A percentile compares a stretch with the other conserved stretches of the same genome.
These are phyloP conservation scores for Apotomis turbidana DNA, from an alignment of 2,888 invertebrate species.

Conservation along the genomic window DNA sequence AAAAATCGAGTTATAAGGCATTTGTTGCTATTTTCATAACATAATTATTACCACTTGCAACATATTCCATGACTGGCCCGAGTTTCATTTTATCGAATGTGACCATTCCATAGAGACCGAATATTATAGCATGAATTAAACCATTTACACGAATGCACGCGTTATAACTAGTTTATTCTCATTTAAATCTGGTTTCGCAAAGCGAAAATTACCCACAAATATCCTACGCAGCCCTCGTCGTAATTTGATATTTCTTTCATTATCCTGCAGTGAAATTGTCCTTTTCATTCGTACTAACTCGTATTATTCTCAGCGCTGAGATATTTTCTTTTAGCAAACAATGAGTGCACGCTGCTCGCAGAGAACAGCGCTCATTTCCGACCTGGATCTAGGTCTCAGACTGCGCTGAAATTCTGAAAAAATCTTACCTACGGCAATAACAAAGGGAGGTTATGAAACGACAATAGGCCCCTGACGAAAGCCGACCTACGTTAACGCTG, in stretches of 20 bases:
- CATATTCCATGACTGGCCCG: too few species aligned
- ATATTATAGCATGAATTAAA: too few species aligned
- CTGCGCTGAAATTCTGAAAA: not conserved
- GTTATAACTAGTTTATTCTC: too few species aligned
- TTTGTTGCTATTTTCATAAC: too few species aligned
- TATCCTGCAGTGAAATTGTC: not conserved
- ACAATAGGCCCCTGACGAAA: not conserved
- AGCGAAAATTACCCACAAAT: not conserved
- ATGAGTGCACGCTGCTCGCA: constrained; percentile 17
- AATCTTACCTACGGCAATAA: constrained; percentile 5
- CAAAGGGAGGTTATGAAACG: constrained; percentile 3
- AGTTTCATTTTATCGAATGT: too few species aligned
- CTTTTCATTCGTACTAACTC: not conserved
- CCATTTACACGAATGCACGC: too few species aligned
- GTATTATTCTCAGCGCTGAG: not conserved
- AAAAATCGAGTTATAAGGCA: too few species aligned
- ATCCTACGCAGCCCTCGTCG: not conserved
- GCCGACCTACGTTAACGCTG: not conserved
- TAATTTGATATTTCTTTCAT: constrained; percentile 2
- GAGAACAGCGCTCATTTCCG: constrained; percentile 34
- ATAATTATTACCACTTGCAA: too few species aligned
- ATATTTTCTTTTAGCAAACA: constrained; percentile 28
- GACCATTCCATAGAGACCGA: too few species aligned
- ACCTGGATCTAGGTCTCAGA: constrained; percentile 27
- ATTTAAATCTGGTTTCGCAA: not conserved